These are phyloP conservation scores for Heliconius erato DNA, from an alignment of 2,888 invertebrate genomes.

Conservation along the genomic window DNA sequence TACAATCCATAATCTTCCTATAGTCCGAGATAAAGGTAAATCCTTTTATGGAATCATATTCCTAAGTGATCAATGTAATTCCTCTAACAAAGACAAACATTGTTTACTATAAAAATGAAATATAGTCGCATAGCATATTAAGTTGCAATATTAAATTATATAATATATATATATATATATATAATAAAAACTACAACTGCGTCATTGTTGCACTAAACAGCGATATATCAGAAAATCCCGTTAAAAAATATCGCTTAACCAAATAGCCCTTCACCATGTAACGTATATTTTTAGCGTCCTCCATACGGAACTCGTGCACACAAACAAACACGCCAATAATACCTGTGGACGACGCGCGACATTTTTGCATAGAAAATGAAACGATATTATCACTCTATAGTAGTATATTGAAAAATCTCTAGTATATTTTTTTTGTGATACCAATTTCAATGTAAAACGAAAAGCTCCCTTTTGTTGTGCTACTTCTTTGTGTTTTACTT, in stretches of 20 bases:
- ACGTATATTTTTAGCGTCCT: background rate
- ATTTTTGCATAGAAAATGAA: slow-evolving; percentile 8
- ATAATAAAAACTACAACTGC: too few species aligned
- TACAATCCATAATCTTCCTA: background rate
- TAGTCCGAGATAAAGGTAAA: background rate
- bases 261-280: background rate
- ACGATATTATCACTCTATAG: background rate
- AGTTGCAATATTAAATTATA: too few species aligned
- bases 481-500: background rate
- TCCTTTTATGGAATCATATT: background rate
- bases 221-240: background rate
- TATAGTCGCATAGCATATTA: too few species aligned
- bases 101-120: too few species aligned
- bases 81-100: background rate
- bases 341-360: too few species aligned
- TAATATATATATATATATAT: too few species aligned
- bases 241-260: background rate
- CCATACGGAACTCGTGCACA: background rate
- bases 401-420: background rate
- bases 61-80: background rate
- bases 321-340: background rate
- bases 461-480: background rate
- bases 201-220: too few species aligned
- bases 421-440: background rate
- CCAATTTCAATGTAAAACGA: background rate